These are phyloP conservation scores for Aplysia californica DNA, from an alignment of 1,140 invertebrate genomes.

Conservation along the genomic window DNA sequence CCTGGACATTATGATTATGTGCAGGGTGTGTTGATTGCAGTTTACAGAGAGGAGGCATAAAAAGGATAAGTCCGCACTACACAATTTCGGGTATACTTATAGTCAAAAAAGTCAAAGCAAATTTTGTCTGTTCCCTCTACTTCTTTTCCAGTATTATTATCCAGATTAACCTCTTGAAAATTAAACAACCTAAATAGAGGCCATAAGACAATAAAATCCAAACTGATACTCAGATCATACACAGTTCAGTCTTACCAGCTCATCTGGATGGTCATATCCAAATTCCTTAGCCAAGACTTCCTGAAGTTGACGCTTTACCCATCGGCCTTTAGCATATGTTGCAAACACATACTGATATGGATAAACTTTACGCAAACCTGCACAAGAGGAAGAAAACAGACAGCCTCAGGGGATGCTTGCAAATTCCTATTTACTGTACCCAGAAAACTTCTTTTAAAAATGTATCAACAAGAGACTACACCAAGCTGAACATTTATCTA, in stretches of 20 bases:
- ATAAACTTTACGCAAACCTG: constrained; percentile 97
- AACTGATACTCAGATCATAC: neutral
- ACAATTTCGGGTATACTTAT: no score
- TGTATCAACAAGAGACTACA: neutral
- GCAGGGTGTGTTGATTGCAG: no score
- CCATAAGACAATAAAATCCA: no score
- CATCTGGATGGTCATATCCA: constrained; percentile 76
- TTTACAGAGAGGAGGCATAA: no score
- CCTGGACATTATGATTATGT: no score
- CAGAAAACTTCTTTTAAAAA: neutral
- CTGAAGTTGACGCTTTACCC: constrained; percentile 94
- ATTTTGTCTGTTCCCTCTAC: no score
- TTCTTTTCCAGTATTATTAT: no score
- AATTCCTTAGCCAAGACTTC: constrained; percentile 97
- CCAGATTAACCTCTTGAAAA: no score
- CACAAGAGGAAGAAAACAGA: constrained; percentile 16
- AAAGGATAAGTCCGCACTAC: no score
- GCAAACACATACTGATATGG: constrained; percentile 98
- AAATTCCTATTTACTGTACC: no score
- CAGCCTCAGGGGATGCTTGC: no score
- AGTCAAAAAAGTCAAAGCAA: constrained; percentile 80
- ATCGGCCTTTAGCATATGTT: constrained; percentile 96
- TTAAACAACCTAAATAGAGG: no score
- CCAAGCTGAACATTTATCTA: neutral
- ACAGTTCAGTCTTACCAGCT: constrained; percentile 82